Evolutionary conservation across 2,113 vertebrate genomes (phyloP).

Genomic region (Symphodus melops): DNA sequence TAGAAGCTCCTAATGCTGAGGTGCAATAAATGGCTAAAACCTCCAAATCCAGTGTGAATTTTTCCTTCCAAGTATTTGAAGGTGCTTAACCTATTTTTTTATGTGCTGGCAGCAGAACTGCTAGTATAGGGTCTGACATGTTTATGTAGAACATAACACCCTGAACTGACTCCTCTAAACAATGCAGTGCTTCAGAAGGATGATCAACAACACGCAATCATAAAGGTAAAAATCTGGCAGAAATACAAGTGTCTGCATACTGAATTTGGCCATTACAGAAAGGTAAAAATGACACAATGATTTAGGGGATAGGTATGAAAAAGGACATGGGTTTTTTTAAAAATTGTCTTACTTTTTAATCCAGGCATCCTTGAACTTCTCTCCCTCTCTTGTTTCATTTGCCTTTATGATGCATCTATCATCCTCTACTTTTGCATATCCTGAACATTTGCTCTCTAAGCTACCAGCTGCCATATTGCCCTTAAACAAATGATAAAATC

Average conservation of each 20-base stretch:
- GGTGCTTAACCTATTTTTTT: conserved; percentile 72
- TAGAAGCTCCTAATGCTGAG: conserved; percentile 36
- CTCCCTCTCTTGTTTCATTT: conserved; percentile 1
- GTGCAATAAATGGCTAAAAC: conserved; percentile 43
- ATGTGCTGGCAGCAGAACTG: conserved; percentile 51
- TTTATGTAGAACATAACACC: conserved; percentile 50
- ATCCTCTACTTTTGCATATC: conserved; percentile 22
- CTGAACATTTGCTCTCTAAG: conserved; percentile 39
- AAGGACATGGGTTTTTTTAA: no score
- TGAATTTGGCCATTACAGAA: background rate
- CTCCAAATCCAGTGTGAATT: conserved; percentile 43
- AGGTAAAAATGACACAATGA: background rate
- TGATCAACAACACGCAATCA: conserved; percentile 3
- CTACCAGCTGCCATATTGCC: conserved; percentile 25
- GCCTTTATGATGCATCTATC: conserved; percentile 36
- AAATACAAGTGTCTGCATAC: background rate
- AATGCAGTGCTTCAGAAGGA: conserved; percentile 26
- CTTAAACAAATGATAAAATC: conserved; percentile 57
- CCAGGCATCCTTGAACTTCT: conserved; percentile 21
- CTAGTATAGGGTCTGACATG: conserved; percentile 62
- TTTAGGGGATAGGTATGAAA: background rate
- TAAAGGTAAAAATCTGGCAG: background rate
- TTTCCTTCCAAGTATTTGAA: conserved; percentile 68
- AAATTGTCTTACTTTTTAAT: background rate
- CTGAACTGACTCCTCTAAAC: conserved; percentile 28